These are phyloP conservation scores for Alosa sapidissima DNA, from an alignment of 2,797 vertebrate genomes.

Conservation along the genomic window DNA sequence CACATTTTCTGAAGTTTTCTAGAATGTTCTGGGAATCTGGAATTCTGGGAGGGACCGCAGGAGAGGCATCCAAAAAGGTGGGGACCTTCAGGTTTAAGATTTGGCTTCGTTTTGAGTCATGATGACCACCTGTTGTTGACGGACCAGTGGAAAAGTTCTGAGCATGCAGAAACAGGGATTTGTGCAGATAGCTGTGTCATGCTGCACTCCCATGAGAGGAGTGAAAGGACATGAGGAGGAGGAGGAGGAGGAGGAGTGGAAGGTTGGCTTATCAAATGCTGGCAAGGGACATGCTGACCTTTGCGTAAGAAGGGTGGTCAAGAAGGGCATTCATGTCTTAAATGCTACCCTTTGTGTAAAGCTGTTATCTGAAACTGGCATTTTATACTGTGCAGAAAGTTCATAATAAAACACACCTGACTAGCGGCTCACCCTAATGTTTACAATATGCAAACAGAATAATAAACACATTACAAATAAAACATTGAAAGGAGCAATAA, in stretches of 20 bases:
- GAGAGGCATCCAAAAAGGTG: too few species aligned
- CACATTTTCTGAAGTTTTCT: not conserved
- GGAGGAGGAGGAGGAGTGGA: slow-evolving; percentile 14
- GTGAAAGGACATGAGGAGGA: not conserved
- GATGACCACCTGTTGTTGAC: not conserved
- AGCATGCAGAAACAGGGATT: not conserved
- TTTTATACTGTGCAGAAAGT: not conserved
- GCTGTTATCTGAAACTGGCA: not conserved
- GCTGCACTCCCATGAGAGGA: not conserved
- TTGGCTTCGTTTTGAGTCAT: too few species aligned
- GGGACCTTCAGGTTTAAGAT: not conserved
- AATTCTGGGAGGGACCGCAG: too few species aligned
- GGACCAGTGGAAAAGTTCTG: not conserved
- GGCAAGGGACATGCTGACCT: not conserved
- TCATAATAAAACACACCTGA: not conserved
- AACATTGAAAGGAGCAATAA: not conserved
- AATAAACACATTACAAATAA: not conserved
- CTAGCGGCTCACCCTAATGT: not conserved
- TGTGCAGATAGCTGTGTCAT: not conserved
- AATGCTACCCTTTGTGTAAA: not conserved
- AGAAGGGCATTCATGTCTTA: not conserved
- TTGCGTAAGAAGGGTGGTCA: not conserved
- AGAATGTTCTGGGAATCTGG: too few species aligned
- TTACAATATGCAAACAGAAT: not conserved
- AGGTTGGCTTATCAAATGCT: slow-evolving; percentile 3